Evolutionary conservation across 1,140 invertebrate species (phyloP), one percentile per base, ranked within the genome.

Genomic region (Drosophila bocqueti): DNA sequence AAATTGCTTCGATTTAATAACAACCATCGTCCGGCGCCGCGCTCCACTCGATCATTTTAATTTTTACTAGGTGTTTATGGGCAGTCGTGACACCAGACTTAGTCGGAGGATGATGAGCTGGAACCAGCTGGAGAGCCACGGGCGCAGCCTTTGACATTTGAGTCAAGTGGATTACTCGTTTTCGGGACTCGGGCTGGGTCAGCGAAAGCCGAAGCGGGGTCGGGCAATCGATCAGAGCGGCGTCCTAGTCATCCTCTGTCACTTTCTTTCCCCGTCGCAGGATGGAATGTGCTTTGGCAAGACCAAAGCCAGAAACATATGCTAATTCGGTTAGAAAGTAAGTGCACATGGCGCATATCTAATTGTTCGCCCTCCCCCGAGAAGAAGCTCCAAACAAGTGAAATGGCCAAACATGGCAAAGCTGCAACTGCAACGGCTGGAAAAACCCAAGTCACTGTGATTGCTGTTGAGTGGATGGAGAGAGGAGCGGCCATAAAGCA

Each of bases 1-100:
- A 87, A 90, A 87, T 87, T 79, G 77, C 77, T 68, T 90, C 74
- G 84, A 89, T 87, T 90, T 87, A 90, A 89, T 87, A 87, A 90
- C 65, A 66, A 84, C 87, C 74, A 84, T 71, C 81, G 81, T 11
- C 57, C 18, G 34, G 38, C 49, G 34, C 57, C 54, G 62, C 68
- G 61, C 58, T 67, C 49, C 60, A 18, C 83, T 84, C 79, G 55
- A 65, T 61, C 77, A 71, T 62, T 74, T 73, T 31, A 42, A 42
- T 52, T 73, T 83, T 67, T 80, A 82, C 81, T 72, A 89, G 85
- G 84, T 87, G 85, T 87, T 87, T 87, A 84, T 81, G 81, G 81
- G 38, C 50, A 84, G 83, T 87, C 84, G 84, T 87, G 85, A 89
- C 84, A 87, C 62, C 73, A 84, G 80, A 63, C 84, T 75, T 83